phyloP scores from a whole-genome alignment of 1,140 invertebrate species.

The Cyrtorhinus lividipennis region DNA sequence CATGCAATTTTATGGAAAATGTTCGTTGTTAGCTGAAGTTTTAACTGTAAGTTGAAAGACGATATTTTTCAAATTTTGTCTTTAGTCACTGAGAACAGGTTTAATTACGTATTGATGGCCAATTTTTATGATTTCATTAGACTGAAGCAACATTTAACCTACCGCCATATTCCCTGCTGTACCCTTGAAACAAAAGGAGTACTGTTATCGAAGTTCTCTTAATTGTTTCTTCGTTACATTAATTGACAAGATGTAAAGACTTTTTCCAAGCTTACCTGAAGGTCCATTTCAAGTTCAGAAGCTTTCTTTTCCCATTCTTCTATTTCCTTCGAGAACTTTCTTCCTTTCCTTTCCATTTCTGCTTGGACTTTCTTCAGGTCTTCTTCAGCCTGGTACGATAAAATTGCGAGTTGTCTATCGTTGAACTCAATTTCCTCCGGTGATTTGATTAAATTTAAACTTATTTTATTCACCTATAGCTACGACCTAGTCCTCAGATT shows the following conservation, averaged over 20 bases:
- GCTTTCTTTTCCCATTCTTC: constrained; percentile 41
- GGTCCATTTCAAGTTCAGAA: constrained; percentile 43
- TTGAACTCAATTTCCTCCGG: too few relatives aligned
- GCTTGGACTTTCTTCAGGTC: constrained; percentile 34
- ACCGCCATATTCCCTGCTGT: constrained; percentile 12
- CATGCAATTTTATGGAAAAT: too few relatives aligned
- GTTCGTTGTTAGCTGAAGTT: too few relatives aligned
- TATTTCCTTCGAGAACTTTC: constrained; percentile 37
- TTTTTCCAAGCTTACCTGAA: constrained; percentile 33
- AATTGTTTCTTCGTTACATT: background rate
- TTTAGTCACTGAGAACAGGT: too few relatives aligned
- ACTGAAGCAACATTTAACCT: constrained; percentile 5
- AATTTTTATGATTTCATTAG: too few relatives aligned
- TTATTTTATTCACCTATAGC: too few relatives aligned
- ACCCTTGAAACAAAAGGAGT: constrained; percentile 16
- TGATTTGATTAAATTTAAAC: too few relatives aligned
- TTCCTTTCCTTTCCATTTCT: constrained; percentile 38
- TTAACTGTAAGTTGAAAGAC: too few relatives aligned
- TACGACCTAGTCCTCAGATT: too few relatives aligned
- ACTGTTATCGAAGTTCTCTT: background rate
- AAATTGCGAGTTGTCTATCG: too few relatives aligned
- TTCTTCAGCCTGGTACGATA: constrained; percentile 8
- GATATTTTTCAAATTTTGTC: too few relatives aligned
- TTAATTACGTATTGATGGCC: too few relatives aligned
- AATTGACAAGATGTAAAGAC: background rate